phyloP scores from a whole-genome alignment of 2,888 invertebrate genomes.

The Amiota minor region DNA sequence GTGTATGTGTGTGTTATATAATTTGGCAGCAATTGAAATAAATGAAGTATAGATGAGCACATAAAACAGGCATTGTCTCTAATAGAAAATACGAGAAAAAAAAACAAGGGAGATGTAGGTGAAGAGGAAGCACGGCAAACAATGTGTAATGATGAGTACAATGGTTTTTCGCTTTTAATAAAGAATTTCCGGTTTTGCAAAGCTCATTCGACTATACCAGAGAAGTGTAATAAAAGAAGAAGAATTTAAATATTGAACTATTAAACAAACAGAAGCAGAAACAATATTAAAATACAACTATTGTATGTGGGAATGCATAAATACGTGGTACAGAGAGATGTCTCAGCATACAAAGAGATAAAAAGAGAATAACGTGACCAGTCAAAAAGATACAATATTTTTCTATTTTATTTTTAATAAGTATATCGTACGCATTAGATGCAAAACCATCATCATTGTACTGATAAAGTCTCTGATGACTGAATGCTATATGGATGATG shows the following conservation, averaged over 20 bases:
- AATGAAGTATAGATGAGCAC: conserved; percentile 48
- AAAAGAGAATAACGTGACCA: neutral
- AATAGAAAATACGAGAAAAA: neutral
- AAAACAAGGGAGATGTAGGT: neutral
- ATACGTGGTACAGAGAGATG: conserved; percentile 1
- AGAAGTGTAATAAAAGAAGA: neutral
- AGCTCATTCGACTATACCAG: neutral
- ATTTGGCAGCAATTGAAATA: conserved; percentile 60
- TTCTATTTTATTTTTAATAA: too few relatives aligned
- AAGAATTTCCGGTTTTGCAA: conserved; percentile 57
- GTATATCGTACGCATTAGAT: too few relatives aligned
- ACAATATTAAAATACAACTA: neutral
- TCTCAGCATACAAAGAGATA: conserved; percentile 1
- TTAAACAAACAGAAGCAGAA: neutral
- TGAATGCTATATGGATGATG: neutral
- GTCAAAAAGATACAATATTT: too few relatives aligned
- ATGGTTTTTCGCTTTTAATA: conserved; percentile 52
- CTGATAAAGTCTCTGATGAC: too few relatives aligned
- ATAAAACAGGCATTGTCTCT: conserved; percentile 13
- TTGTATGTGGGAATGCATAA: conserved; percentile 21
- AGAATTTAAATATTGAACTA: neutral
- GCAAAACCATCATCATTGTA: too few relatives aligned
- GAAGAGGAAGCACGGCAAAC: too few relatives aligned
- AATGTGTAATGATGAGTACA: neutral
- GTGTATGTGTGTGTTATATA: neutral